A percentile compares a stretch with the other conserved stretches of the same genome.
phyloP scores from a whole-genome alignment of 2,888 invertebrate genomes.

The Cyrtodaria siliqua region DNA sequence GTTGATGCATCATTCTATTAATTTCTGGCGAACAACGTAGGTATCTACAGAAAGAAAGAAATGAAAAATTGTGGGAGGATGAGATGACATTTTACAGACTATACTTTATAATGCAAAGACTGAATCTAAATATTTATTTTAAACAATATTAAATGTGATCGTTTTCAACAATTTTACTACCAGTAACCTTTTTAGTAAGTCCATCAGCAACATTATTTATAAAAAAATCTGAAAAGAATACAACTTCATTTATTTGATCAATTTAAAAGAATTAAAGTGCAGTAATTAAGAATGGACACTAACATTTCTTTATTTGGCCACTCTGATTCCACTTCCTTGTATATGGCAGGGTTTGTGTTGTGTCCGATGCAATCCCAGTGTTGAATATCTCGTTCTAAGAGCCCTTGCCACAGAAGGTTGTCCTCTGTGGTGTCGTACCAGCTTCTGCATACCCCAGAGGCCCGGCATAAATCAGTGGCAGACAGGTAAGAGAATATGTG shows the following conservation, averaged over 20 bases:
- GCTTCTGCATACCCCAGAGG: slow-evolving; percentile 74
- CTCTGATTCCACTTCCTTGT: slow-evolving; percentile 79
- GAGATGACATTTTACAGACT: too few relatives aligned
- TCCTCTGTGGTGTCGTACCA: slow-evolving; percentile 81
- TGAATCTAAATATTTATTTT: too few relatives aligned
- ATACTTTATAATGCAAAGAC: too few relatives aligned
- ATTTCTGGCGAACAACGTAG: slow-evolving; percentile 78
- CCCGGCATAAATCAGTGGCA: slow-evolving; percentile 76
- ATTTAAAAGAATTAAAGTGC: too few relatives aligned
- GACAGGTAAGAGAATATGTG: slow-evolving; percentile 79
- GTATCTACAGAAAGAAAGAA: slow-evolving; percentile 70
- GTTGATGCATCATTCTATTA: slow-evolving; percentile 66
- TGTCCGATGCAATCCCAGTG: slow-evolving; percentile 82
- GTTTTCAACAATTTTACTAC: too few relatives aligned
- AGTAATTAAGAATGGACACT: too few relatives aligned
- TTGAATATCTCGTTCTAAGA: slow-evolving; percentile 71
- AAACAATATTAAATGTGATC: too few relatives aligned
- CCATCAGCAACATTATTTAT: too few relatives aligned
- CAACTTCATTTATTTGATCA: too few relatives aligned
- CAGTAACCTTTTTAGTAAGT: too few relatives aligned
- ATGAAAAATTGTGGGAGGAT: too few relatives aligned
- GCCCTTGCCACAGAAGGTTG: slow-evolving; percentile 79
- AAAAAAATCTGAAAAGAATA: too few relatives aligned
- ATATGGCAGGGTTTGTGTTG: slow-evolving; percentile 80
- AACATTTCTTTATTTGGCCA: slow-evolving; percentile 84